Evolutionary conservation across 2,797 vertebrate species (phyloP), one percentile per base, ranked within the genome.

Genomic region (Psittacula echo): DNA sequence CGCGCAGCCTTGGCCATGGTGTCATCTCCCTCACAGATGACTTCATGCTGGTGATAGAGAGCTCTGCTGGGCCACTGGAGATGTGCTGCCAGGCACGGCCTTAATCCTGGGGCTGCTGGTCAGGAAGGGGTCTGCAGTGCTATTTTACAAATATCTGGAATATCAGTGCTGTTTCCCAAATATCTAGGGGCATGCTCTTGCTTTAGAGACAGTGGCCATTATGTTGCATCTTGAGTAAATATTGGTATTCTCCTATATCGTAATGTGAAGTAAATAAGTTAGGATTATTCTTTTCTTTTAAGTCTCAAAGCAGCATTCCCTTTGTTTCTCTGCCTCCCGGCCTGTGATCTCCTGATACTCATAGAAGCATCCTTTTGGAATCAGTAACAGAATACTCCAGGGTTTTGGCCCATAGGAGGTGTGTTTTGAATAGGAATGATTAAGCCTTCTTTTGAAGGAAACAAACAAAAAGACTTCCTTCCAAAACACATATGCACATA

Each of bases 11-110:
- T 1, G 1, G 81, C 94, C 15, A 3, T 66, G 78, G 93, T 95
- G 95, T 94, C 95, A 94, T 77, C 93, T 90, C 80, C 77, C 93
- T 91, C 71, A 65, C 83, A 90, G 91, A 96, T 94, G 89, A 97
- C 90, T 97, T 97, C 96, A 96, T 96, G 94, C 83, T 50, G 72
- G 83, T 68, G 95, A 95, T 56, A 65, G 90, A 96, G 90, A 95
- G 95, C 87, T 94, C 94, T 7, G 1, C 78, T 64, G 87, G 87
- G 90, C 73, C 1, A 2, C 23, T 1, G 2, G 77, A 75, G 79
- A 72, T 48, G 41, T 1, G 8, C 87, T 72, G 68, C 72, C 2
- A 27, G 64, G 48, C 92, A 94, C 0, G 0, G 93, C 84, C 88
- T 82, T 85, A 54, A 23, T 79, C 90, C 71, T 44, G 0, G 9